Base-by-base conservation (phyloP, 1,140 invertebrate species). In the Drosophila repleta region DNA sequence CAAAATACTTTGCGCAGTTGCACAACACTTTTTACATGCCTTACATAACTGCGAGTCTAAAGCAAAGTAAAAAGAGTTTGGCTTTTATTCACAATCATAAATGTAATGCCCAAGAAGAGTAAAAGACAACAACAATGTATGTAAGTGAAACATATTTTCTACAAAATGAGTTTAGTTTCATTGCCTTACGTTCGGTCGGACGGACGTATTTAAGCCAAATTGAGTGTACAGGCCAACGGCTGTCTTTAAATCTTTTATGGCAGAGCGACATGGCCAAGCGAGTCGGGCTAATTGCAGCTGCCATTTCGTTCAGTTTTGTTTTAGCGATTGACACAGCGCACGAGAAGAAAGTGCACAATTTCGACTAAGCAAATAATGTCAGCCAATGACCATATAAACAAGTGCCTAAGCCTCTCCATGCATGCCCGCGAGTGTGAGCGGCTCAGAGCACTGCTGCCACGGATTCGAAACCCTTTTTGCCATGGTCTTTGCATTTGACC, bases 321-420 rank as follows among this genome's bases (percentile, higher is more conserved):
- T 87, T 82, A 75, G 78, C 70, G 60, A 64, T 62, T 56, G 41
- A 46, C 49, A 15, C 41, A 35, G 64, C 32, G 58, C 58, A 49
- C 15, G 11, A 63, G 82, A 85, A 85, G 82, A 85, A 85, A 85
- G 82, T 88, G 78, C 78, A 85, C 78, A 79, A 81, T 70, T 82
- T 81, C 78, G 75, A 62, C 26, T 29, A 51, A 63, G 32, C 60
- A 73, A 87, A 87, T 69, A 85, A 69, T 85, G 82, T 85, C 74
- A 85, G 57, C 57, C 64, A 57, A 52, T 52, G 49, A 52, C 26
- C 48, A 32, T 51, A 32, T 51, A 51, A 21, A 48, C 46, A 48
- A 13, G 21, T 64, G 48, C n/a, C 26, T 17, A 63, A 15, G 3
- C 18, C 52, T 35, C 58, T 61, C n/a, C 39, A 41, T 41, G n/a